These are phyloP conservation scores for Spheniscus mendiculus DNA, from an alignment of 2,113 vertebrate species.

Conservation along the genomic window DNA sequence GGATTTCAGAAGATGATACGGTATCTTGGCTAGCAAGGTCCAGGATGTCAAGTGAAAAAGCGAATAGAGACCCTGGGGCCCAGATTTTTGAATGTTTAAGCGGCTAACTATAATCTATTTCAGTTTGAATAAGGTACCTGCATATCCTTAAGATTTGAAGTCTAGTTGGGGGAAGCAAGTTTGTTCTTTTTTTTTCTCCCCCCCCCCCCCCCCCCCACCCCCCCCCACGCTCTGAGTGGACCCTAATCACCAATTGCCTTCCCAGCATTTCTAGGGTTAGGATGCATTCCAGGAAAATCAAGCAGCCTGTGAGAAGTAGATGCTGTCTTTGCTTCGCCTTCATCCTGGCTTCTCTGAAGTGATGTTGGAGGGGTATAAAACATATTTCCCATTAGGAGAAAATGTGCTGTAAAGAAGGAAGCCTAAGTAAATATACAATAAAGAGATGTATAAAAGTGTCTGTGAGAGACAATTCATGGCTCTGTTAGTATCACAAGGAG, in stretches of 20 bases:
- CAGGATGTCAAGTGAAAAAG: background rate
- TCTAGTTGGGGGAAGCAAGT: background rate
- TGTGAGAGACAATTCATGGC: constrained; percentile 19
- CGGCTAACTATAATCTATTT: background rate
- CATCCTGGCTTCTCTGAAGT: constrained; percentile 7
- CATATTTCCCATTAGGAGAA: background rate
- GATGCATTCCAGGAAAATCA: background rate
- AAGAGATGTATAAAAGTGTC: constrained; percentile 43
- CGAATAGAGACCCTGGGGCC: background rate
- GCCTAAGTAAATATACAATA: constrained; percentile 52
- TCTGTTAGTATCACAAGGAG: constrained; percentile 8
- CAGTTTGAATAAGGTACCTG: background rate
- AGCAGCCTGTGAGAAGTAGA: background rate
- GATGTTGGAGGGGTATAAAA: constrained; percentile 17
- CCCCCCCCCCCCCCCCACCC: no score
- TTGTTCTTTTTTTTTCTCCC: background rate
- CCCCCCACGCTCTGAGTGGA: background rate
- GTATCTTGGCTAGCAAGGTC: background rate
- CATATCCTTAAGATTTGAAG: background rate
- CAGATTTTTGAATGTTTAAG: background rate
- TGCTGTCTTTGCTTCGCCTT: background rate
- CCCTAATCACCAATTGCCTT: background rate
- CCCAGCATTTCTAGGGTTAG: background rate
- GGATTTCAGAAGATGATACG: background rate
- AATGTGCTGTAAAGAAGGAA: constrained; percentile 4